These are phyloP conservation scores for Octonoba sinensis DNA, from an alignment of 2,888 invertebrate genomes.

Conservation along the genomic window DNA sequence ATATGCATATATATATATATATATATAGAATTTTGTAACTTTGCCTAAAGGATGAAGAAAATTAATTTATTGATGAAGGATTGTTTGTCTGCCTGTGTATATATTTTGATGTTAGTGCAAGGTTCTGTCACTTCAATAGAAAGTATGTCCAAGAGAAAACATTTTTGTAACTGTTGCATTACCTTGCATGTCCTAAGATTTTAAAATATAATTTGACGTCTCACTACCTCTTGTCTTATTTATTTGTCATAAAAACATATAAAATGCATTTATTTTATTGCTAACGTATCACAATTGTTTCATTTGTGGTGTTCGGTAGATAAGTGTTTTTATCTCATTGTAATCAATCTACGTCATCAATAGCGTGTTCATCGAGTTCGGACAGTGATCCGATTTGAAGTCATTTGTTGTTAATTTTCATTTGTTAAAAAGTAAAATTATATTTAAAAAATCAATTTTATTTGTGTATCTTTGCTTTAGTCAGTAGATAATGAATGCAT, in stretches of 20 bases:
- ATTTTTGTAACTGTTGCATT: slow-evolving; percentile 53
- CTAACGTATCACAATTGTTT: slow-evolving; percentile 43
- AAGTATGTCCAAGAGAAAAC: slow-evolving; percentile 29
- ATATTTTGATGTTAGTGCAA: slow-evolving; percentile 63
- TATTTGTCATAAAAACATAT: slow-evolving; percentile 50
- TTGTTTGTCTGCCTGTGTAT: slow-evolving; percentile 51
- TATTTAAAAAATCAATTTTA: too few species aligned
- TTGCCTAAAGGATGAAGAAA: slow-evolving; percentile 8
- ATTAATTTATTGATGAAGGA: slow-evolving; percentile 56
- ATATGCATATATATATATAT: too few species aligned
- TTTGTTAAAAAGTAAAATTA: too few species aligned
- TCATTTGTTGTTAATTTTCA: too few species aligned
- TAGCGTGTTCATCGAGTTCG: too few species aligned
- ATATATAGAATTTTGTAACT: slow-evolving; percentile 14
- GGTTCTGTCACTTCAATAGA: slow-evolving; percentile 51
- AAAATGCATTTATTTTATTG: slow-evolving; percentile 62
- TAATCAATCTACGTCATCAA: slow-evolving; percentile 36
- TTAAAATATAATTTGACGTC: slow-evolving; percentile 62
- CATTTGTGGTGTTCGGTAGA: slow-evolving; percentile 52
- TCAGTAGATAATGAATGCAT: too few species aligned
- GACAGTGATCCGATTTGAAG: too few species aligned
- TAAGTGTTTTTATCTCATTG: slow-evolving; percentile 57
- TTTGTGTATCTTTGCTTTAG: too few species aligned
- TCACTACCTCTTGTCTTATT: slow-evolving; percentile 64
- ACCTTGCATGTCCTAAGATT: slow-evolving; percentile 53